These are phyloP conservation scores for Octomys mimax DNA, from an alignment of 2,797 vertebrate genomes.

Conservation along the genomic window DNA sequence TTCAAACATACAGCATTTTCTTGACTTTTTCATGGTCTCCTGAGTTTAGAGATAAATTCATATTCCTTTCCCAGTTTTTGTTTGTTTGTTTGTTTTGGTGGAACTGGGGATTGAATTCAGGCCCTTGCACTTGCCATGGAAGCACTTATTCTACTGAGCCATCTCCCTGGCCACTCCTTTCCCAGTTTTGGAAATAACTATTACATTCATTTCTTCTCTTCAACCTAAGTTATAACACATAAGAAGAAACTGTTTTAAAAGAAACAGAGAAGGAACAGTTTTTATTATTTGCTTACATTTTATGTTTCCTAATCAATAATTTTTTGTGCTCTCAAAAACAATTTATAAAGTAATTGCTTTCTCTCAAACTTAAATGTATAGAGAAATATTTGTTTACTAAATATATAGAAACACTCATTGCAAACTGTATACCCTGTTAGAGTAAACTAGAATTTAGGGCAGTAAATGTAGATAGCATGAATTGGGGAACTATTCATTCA, in stretches of 20 bases:
- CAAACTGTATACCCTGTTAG: background rate
- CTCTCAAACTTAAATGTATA: background rate
- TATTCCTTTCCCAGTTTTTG: background rate
- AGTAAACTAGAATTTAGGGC: background rate
- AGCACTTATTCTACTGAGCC: too few relatives aligned
- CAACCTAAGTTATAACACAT: background rate
- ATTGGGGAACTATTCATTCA: background rate
- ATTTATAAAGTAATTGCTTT: constrained; percentile 8
- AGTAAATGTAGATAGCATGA: constrained; percentile 24
- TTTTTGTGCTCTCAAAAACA: constrained; percentile 17
- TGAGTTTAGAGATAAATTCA: background rate
- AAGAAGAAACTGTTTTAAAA: background rate
- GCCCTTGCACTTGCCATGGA: too few relatives aligned
- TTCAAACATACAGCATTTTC: background rate
- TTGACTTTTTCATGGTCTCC: background rate
- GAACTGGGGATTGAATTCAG: too few relatives aligned
- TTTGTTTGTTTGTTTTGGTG: too few relatives aligned
- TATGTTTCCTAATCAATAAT: background rate
- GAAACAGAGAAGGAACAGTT: background rate
- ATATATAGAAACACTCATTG: background rate
- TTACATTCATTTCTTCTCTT: background rate
- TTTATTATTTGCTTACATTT: background rate
- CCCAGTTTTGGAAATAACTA: background rate
- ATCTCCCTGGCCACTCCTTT: background rate
- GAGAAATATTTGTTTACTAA: background rate